Conservation (phyloP, 2,797 vertebrate species). For the Protosalanx chinensis region DNA sequence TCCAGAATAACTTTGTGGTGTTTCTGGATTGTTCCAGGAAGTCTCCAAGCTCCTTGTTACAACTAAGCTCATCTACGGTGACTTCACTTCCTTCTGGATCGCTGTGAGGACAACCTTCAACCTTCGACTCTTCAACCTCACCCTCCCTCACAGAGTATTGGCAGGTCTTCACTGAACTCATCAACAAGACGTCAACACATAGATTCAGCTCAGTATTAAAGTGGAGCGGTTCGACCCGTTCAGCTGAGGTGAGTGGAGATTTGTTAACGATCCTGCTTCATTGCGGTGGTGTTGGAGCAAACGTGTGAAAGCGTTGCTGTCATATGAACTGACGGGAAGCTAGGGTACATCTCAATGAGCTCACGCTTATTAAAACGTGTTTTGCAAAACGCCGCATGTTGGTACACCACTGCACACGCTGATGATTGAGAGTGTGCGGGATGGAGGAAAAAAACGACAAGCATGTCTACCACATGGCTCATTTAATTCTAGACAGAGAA, state of each 20-base stretch:
- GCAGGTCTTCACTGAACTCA: background rate
- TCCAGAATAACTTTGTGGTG: slow-evolving; percentile 31
- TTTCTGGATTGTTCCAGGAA: slow-evolving; percentile 23
- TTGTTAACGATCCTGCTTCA: no score
- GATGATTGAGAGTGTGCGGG: background rate
- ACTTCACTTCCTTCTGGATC: slow-evolving; percentile 7
- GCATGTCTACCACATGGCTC: background rate
- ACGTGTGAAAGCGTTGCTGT: background rate
- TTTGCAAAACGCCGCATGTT: background rate
- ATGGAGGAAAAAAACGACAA: background rate
- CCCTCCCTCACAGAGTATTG: slow-evolving; percentile 2
- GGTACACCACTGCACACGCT: background rate
- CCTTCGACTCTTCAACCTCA: slow-evolving; percentile 17
- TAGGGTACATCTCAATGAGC: background rate
- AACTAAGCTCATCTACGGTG: slow-evolving; percentile 31
- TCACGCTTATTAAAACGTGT: background rate
- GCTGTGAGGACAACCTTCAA: slow-evolving; percentile 20
- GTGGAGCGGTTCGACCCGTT: background rate
- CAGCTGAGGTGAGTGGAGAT: no score
- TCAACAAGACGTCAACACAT: background rate
- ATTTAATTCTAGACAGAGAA: slow-evolving; percentile 7
- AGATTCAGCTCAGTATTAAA: background rate
- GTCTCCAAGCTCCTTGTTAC: slow-evolving; percentile 23
- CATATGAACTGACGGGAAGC: background rate
- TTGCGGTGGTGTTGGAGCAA: background rate